Evolutionary conservation across 2,113 vertebrate species (phyloP).

Genomic region (Caranx melampygus): DNA sequence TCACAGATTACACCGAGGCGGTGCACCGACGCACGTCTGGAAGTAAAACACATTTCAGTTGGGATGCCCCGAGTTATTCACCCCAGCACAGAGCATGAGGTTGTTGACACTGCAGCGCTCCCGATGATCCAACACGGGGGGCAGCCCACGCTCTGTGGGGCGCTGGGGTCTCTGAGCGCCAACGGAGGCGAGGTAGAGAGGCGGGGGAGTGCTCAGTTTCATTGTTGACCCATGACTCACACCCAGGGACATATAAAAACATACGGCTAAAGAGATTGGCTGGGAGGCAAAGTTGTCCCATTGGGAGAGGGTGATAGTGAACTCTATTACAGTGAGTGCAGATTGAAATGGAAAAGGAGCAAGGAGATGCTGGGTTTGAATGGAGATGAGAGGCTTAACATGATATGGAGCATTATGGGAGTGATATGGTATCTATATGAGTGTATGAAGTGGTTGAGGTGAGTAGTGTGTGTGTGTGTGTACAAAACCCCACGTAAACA

Average conservation of each 20-base stretch:
- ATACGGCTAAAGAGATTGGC: slow-evolving; percentile 70
- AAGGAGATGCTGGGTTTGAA: slow-evolving; percentile 37
- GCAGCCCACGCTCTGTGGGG: slow-evolving; percentile 27
- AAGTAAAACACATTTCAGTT: slow-evolving; percentile 57
- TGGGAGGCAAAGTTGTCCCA: slow-evolving; percentile 58
- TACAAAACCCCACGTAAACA: neutral
- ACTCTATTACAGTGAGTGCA: slow-evolving; percentile 75
- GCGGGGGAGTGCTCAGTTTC: slow-evolving; percentile 17
- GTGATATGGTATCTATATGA: slow-evolving; percentile 45
- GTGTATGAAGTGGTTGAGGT: slow-evolving; percentile 17
- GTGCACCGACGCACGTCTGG: neutral
- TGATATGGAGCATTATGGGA: slow-evolving; percentile 54
- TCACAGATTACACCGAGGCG: slow-evolving; percentile 15
- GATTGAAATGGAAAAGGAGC: slow-evolving; percentile 63
- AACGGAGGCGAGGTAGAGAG: neutral
- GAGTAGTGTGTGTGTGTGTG: too few species aligned
- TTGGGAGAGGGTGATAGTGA: slow-evolving; percentile 61
- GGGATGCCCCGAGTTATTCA: slow-evolving; percentile 63
- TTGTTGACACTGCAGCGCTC: slow-evolving; percentile 65
- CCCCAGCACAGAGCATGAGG: slow-evolving; percentile 57
- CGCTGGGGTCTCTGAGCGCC: slow-evolving; percentile 13
- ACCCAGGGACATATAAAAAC: slow-evolving; percentile 60
- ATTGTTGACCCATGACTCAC: slow-evolving; percentile 72
- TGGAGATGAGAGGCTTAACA: slow-evolving; percentile 61
- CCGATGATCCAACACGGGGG: slow-evolving; percentile 40